Conservation (phyloP, 2,797 vertebrate species). For the Urophycis tenuis region DNA sequence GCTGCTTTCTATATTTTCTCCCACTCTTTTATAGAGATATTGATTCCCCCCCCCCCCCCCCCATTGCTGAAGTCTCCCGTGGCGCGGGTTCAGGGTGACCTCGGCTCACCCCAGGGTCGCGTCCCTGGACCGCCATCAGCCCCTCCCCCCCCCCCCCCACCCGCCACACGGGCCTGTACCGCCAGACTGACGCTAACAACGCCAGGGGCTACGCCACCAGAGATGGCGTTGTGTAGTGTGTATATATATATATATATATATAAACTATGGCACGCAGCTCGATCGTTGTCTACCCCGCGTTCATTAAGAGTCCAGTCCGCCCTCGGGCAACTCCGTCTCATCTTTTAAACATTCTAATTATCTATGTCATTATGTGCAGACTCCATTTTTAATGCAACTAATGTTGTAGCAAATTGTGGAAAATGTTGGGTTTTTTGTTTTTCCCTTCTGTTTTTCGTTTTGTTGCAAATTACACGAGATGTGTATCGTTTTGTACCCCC, state of each 20-base stretch:
- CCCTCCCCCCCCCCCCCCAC: neutral
- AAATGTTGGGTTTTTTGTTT: conserved; percentile 40
- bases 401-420: conserved; percentile 60
- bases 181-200: neutral
- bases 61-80: conserved; percentile 24
- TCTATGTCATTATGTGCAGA: conserved; percentile 50
- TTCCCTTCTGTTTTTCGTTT: conserved; percentile 7
- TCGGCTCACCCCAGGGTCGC: conserved; percentile 20
- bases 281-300: conserved; percentile 1
- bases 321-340: conserved; percentile 42
- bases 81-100: conserved; percentile 16
- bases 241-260: no score
- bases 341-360: conserved; percentile 62
- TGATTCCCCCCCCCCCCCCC: no score
- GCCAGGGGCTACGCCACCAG: neutral
- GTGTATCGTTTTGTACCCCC: conserved; percentile 38
- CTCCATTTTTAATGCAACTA: conserved; percentile 53
- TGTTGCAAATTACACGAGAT: conserved; percentile 40
- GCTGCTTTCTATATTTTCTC: conserved; percentile 31
- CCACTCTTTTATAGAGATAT: conserved; percentile 25
- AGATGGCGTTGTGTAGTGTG: neutral
- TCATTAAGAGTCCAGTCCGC: conserved; percentile 23
- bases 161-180: neutral
- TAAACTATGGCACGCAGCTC: neutral
- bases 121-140: conserved; percentile 14